Conservation (phyloP, 2,888 invertebrate genomes). For the Eumerus sabulonum region DNA sequence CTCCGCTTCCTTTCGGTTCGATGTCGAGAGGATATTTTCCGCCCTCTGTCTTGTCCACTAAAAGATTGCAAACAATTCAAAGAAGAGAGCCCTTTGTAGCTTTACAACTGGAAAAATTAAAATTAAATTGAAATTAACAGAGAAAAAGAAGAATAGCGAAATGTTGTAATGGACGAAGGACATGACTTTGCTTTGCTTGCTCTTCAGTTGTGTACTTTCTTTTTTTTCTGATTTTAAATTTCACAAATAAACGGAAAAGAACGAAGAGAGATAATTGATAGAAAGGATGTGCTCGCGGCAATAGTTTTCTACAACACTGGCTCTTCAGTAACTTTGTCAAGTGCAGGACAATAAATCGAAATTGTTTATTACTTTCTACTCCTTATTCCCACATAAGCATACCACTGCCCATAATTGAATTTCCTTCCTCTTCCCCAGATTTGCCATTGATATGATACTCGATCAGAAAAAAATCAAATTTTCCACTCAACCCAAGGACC, state of each 20-base stretch:
- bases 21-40: constrained; percentile 50
- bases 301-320: too few species aligned
- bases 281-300: constrained; percentile 21
- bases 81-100: constrained; percentile 59
- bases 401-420: not conserved
- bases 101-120: constrained; percentile 65
- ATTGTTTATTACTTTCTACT: too few species aligned
- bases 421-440: not conserved
- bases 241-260: constrained; percentile 29
- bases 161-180: constrained; percentile 14
- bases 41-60: constrained; percentile 50
- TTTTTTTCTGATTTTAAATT: constrained; percentile 6
- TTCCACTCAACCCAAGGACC: constrained; percentile 28
- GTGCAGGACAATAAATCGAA: too few species aligned
- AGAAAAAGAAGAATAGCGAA: constrained; percentile 13
- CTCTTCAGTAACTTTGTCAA: too few species aligned
- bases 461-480: constrained; percentile 52
- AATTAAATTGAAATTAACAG: constrained; percentile 66
- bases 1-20: constrained; percentile 22
- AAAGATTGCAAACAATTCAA: constrained; percentile 67
- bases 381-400: too few species aligned
- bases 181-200: constrained; percentile 16
- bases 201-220: constrained; percentile 2
- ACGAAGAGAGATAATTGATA: constrained; percentile 24
- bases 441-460: constrained; percentile 30